A percentile compares a stretch with the other conserved stretches of the same genome.
phyloP scores from a whole-genome alignment of 2,797 vertebrate species.

The Catamblyrhynchus diadema region DNA sequence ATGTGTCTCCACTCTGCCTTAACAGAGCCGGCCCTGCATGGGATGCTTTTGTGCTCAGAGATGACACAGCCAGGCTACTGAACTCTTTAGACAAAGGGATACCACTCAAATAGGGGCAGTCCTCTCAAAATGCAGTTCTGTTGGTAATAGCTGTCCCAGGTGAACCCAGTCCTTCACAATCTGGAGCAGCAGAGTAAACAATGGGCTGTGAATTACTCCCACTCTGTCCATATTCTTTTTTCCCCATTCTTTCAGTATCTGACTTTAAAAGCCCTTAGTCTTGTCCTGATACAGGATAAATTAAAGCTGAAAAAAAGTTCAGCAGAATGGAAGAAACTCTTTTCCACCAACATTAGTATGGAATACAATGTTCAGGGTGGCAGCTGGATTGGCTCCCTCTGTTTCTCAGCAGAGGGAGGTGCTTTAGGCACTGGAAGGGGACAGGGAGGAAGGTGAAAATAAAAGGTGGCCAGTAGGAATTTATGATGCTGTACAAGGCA shows the following conservation, averaged over 20 bases:
- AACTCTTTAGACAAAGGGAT: not conserved
- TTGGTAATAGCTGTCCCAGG: not conserved
- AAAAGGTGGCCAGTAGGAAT: not conserved
- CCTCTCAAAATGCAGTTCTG: not conserved
- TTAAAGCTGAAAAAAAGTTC: not conserved
- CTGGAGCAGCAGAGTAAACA: not conserved
- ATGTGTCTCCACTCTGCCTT: not conserved
- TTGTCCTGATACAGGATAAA: not conserved
- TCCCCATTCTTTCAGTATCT: not conserved
- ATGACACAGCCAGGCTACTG: not conserved
- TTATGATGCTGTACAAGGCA: not conserved
- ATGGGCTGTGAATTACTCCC: not conserved
- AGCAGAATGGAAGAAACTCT: not conserved
- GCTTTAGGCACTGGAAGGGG: not conserved
- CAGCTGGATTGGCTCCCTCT: not conserved
- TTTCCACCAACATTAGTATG: not conserved
- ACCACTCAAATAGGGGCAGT: not conserved
- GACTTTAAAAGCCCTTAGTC: not conserved
- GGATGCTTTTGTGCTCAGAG: not conserved
- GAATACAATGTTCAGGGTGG: not conserved
- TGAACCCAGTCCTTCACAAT: not conserved
- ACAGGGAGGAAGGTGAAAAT: not conserved
- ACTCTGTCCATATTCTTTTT: not conserved
- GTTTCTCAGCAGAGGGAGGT: not conserved
- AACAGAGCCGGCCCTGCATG: not conserved